Evolutionary conservation across 1,140 invertebrate species (phyloP), one percentile per base, ranked within the genome.

Genomic region (Nebria ingens): DNA sequence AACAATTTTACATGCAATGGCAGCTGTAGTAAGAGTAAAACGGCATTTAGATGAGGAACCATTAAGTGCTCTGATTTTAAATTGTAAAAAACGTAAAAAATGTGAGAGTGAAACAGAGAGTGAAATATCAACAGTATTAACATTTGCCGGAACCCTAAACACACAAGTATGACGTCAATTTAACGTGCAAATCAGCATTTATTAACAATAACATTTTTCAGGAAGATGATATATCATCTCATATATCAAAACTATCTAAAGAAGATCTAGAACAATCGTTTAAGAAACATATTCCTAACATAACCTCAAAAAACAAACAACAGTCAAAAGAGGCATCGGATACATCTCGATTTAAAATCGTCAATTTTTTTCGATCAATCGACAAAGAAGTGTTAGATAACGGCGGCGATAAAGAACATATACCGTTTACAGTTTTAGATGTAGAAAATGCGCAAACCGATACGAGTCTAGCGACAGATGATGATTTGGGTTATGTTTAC

Each of bases 11-110:
- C 25, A 45, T 12, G 17, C 15, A 4, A 80, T 81, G 78, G 69
- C 78, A 15, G 71, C 79, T 9, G 70, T 80, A 55, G 69, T 80
- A 51, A 70, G 78, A 51, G 72, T 81, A 12, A 81, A 81, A 65
- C 70, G 79, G 2, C 70, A 71, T 59, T 72, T 73, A 25, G 72
- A 78, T 21, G 76, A 79, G 53, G 76, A 80, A 56, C 77, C 79
- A 1, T 66, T 71, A 52, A 70, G 75, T 59, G 71, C 77, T 12
- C 68, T 81, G 51, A 62, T 80, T 38, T 64, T 81, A 17, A 76
- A 76, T 53, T 77, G 76, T 58, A 81, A 81, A 65, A 68, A 69
- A 19, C 66, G 68, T 45, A 79, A 78, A 70, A 53, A 66, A 21
- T 68, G 67, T 2, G 57, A 12, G 54, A 49, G 52, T 56, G 59